A percentile compares a stretch with the other conserved stretches of the same genome.
These are phyloP conservation scores for Trematocara nigrifrons DNA, from an alignment of 2,113 vertebrate genomes.

Conservation along the genomic window DNA sequence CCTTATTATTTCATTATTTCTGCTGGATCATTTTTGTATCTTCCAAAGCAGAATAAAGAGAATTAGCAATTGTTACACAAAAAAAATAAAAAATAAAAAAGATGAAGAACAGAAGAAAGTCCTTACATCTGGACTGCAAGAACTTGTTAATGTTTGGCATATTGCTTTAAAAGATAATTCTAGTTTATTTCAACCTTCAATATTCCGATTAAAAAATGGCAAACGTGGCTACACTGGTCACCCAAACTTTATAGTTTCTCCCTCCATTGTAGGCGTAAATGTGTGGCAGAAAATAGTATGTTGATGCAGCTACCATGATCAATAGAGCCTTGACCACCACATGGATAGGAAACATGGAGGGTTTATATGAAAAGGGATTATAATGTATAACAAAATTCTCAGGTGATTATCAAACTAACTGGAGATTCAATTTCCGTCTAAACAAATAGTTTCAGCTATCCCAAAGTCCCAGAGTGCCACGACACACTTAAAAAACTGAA, in stretches of 20 bases:
- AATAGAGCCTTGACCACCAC: background rate
- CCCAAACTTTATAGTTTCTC: background rate
- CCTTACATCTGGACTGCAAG: background rate
- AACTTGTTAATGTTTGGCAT: background rate
- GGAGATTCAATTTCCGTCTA: background rate
- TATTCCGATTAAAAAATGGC: background rate
- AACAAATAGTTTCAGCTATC: background rate
- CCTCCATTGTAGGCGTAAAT: fast-evolving
- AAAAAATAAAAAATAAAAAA: no score
- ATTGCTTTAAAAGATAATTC: background rate
- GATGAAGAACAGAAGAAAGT: background rate
- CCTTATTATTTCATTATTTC: no score
- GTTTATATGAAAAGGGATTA: background rate
- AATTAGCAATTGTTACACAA: no score
- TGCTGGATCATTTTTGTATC: no score
- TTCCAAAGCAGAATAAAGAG: no score
- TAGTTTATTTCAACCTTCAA: background rate
- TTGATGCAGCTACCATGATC: background rate
- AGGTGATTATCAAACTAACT: background rate
- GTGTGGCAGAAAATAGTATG: background rate
- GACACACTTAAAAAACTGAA: background rate
- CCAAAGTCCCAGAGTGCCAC: background rate
- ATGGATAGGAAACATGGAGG: background rate
- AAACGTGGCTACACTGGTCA: background rate
- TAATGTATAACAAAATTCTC: background rate